A percentile compares a stretch with the other conserved stretches of the same genome.
Evolutionary conservation across 2,797 vertebrate species (phyloP).

Genomic region (Choloepus didactylus): DNA sequence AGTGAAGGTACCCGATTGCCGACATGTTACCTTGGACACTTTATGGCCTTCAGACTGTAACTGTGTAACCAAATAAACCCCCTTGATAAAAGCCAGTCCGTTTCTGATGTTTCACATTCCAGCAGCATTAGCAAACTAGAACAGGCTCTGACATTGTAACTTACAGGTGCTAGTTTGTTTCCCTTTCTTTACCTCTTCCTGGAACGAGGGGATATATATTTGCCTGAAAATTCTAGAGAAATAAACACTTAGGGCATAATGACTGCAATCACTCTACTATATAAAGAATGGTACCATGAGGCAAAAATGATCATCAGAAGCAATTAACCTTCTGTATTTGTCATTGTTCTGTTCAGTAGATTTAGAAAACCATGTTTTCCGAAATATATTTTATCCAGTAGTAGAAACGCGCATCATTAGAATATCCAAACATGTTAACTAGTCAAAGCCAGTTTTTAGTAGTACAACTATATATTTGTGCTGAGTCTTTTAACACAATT

Average conservation of each 20-base stretch:
- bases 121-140: too few relatives aligned
- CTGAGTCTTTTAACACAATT: background rate
- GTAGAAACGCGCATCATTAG: background rate
- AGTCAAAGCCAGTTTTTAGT: background rate
- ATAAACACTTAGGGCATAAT: background rate
- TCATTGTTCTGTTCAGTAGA: rapidly evolving
- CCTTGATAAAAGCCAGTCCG: too few relatives aligned
- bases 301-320: too few relatives aligned
- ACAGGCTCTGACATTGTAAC: background rate
- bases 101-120: too few relatives aligned
- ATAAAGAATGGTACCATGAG: background rate
- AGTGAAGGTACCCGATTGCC: too few relatives aligned
- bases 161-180: too few relatives aligned
- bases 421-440: rapidly evolving
- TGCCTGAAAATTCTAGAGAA: background rate
- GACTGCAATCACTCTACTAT: background rate
- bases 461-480: background rate
- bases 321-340: too few relatives aligned
- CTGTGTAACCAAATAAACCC: too few relatives aligned
- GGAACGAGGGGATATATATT: background rate
- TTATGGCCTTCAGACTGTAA: too few relatives aligned
- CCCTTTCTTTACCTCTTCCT: background rate
- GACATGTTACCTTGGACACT: too few relatives aligned
- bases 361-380: background rate
- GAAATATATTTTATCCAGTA: background rate